Evolutionary conservation across 2,888 invertebrate species (phyloP).

Genomic region (Pristionchus entomophagus): DNA sequence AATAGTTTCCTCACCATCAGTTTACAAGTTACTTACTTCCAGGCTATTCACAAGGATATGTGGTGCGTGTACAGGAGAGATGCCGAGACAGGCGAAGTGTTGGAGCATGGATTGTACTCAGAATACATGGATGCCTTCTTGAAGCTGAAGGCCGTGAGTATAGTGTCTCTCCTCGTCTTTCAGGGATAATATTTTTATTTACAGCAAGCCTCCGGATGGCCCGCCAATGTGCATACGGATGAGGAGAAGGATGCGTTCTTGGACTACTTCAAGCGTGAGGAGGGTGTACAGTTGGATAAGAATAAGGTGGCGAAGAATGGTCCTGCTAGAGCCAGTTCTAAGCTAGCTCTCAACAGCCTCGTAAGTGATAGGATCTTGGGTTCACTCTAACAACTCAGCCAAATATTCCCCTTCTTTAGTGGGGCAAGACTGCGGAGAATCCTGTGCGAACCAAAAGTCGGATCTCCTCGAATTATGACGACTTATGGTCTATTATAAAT

Average conservation of each 20-base stretch:
- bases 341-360: not conserved
- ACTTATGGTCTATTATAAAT: not conserved
- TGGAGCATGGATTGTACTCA: slow-evolving; percentile 42
- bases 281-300: slow-evolving; percentile 26
- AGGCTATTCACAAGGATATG: slow-evolving; percentile 43
- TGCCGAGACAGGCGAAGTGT: not conserved
- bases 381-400: not conserved
- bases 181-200: too few species aligned
- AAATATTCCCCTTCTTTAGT: not conserved
- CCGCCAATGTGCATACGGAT: not conserved
- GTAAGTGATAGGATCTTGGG: too few species aligned
- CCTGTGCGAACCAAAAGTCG: not conserved
- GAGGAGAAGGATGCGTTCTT: slow-evolving; percentile 35
- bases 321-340: not conserved
- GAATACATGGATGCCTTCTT: slow-evolving; percentile 48
- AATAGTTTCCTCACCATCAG: not conserved
- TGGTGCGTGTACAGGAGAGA: not conserved
- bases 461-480: not conserved
- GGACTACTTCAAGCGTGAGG: not conserved
- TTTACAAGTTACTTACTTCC: not conserved
- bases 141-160: slow-evolving; percentile 41
- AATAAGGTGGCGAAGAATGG: not conserved
- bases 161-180: too few species aligned
- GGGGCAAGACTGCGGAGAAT: slow-evolving; percentile 24
- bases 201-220: slow-evolving; percentile 49